These are phyloP conservation scores for Brachionus sp. DNA, from an alignment of 1,140 invertebrate genomes.

Conservation along the genomic window DNA sequence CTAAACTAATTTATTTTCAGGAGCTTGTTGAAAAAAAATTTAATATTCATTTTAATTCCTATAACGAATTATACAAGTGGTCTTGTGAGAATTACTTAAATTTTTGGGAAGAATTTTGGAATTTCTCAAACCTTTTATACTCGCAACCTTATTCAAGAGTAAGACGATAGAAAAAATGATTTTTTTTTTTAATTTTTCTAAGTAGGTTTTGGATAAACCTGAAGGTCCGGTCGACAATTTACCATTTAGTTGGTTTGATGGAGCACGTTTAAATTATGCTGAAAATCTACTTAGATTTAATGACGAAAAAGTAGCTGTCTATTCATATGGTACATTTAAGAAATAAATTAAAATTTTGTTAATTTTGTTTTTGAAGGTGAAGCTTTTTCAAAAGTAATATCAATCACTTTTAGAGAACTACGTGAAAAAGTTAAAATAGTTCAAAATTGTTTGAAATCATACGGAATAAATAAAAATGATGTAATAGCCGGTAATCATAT, in stretches of 20 bases:
- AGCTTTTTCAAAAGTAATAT: constrained; percentile 51
- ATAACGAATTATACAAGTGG: constrained; percentile 61
- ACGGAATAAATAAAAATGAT: constrained; percentile 59
- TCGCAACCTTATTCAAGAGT: constrained; percentile 56
- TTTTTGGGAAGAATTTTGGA: constrained; percentile 62
- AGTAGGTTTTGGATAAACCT: constrained; percentile 44
- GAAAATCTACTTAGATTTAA: constrained; percentile 56
- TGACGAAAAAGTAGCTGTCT: constrained; percentile 59
- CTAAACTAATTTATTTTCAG: constrained; percentile 42
- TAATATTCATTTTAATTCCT: constrained; percentile 48
- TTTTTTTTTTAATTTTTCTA: constrained; percentile 44
- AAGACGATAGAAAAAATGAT: constrained; percentile 42
- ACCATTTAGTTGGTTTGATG: constrained; percentile 59
- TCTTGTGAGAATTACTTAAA: constrained; percentile 59
- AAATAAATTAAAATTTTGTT: neutral
- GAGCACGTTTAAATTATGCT: constrained; percentile 60
- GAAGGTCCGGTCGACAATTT: constrained; percentile 54
- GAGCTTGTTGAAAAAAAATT: constrained; percentile 47
- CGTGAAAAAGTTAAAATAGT: constrained; percentile 56
- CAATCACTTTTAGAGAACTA: constrained; percentile 57
- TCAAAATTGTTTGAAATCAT: constrained; percentile 57
- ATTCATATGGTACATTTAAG: constrained; percentile 55
- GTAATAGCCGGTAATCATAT: constrained; percentile 59
- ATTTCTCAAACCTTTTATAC: constrained; percentile 56
- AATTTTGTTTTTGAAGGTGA: constrained; percentile 53